Evolutionary conservation across 2,888 invertebrate genomes (phyloP), one percentile per base, ranked within the genome.

Genomic region (Nycteola revayana): DNA sequence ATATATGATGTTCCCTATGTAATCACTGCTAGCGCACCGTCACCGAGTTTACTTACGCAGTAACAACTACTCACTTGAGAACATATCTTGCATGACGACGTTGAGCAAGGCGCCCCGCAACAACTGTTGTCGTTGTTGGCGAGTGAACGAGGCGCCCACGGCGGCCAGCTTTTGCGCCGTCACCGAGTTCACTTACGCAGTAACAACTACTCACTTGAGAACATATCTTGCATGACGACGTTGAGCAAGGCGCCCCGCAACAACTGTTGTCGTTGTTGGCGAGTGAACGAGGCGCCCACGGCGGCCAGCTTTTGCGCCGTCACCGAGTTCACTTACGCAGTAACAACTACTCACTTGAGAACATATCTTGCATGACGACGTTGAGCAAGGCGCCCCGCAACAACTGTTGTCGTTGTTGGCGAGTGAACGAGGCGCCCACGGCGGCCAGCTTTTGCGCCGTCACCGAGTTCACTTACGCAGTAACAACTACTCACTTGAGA

Each of bases 111-210:
- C 65, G 0, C 68, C 75, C 0, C 86, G 23, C 1, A 86, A 58
- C 34, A 77, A 31, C 49, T 82, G 85, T 17, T 84, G 85, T 0
- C 84, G 31, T 42, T 83, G 86, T 8, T 86, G 86, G 0, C 86
- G 30, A 0, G 86, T 85, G 71, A 87, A 86, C 1, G 81, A 81
- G n/a, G n/a, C n/a, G n/a, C n/a, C n/a, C n/a, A n/a, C n/a, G n/a
- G n/a, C n/a, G n/a, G n/a, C n/a, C n/a, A n/a, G n/a, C n/a, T n/a
- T n/a, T n/a, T n/a, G n/a, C n/a, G n/a, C n/a, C n/a, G n/a, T n/a
- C n/a, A n/a, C n/a, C n/a, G n/a, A n/a, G n/a, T n/a, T n/a, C n/a
- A n/a, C n/a, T n/a, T n/a, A n/a, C n/a, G n/a, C n/a, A n/a, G n/a
- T n/a, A n/a, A n/a, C n/a, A n/a, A 1, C 5, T 26, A 69, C 79